Evolutionary conservation across 92 coral and sea anemone species (phyloP).

Genomic region (Desmophyllum pertusum): DNA sequence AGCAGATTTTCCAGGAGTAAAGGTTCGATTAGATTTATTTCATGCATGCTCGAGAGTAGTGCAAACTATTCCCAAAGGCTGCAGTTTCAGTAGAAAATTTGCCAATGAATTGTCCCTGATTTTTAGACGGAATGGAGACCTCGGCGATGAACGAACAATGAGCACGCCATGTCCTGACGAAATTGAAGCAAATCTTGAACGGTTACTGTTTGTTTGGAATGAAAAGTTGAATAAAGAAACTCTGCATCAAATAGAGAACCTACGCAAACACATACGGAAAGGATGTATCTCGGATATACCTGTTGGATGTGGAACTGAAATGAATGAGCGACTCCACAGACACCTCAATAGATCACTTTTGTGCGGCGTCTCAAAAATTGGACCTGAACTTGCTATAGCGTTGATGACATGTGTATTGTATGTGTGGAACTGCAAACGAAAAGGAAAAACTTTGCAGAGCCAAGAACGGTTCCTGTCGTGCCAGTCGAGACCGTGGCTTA

Average conservation of each 20-base stretch:
- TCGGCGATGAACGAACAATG: slow-evolving; percentile 49
- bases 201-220: slow-evolving; percentile 49
- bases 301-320: slow-evolving; percentile 73
- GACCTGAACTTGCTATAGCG: slow-evolving; percentile 81
- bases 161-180: slow-evolving; percentile 52
- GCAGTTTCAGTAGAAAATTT: slow-evolving; percentile 47
- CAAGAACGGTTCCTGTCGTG: slow-evolving; percentile 54
- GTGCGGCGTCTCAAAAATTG: slow-evolving; percentile 70
- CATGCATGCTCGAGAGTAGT: slow-evolving; percentile 67
- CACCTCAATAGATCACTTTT: slow-evolving; percentile 63
- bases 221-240: slow-evolving; percentile 36
- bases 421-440: slow-evolving; percentile 73
- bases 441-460: slow-evolving; percentile 28
- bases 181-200: slow-evolving; percentile 70
- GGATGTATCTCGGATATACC: slow-evolving; percentile 80
- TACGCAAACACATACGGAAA: slow-evolving; percentile 63
- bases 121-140: slow-evolving; percentile 64
- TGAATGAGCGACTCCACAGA: slow-evolving; percentile 70
- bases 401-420: slow-evolving; percentile 64
- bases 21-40: slow-evolving; percentile 48
- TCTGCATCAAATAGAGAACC: slow-evolving; percentile 62
- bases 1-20: slow-evolving; percentile 54
- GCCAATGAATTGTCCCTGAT: slow-evolving; percentile 65
- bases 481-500: slow-evolving; percentile 47
- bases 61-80: slow-evolving; percentile 51